Conservation (phyloP, 2,113 vertebrate genomes). For the Heptranchias perlo region DNA sequence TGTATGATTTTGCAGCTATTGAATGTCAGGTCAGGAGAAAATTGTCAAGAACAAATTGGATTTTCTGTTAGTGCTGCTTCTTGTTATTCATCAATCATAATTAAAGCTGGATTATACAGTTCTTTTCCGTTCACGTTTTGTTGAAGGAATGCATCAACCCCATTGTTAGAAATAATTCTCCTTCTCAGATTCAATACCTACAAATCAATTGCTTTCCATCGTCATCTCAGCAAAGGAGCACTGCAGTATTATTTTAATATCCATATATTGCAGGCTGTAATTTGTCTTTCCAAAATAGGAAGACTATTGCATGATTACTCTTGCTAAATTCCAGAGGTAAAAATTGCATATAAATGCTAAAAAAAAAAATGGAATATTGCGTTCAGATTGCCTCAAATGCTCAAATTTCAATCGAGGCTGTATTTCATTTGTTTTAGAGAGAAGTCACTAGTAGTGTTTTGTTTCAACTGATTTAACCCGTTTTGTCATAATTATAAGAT, state of each 20-base stretch:
- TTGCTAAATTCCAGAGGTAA: neutral
- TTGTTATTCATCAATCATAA: slow-evolving; percentile 24
- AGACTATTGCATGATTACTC: neutral
- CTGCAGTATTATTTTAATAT: neutral
- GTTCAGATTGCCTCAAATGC: neutral
- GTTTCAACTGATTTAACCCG: neutral
- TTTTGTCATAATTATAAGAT: neutral
- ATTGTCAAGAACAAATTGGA: slow-evolving; percentile 10
- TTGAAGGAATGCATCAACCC: neutral
- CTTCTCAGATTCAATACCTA: neutral
- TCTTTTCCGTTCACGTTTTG: neutral
- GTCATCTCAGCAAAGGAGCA: neutral
- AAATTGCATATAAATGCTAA: neutral
- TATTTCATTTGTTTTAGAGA: neutral
- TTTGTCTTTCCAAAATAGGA: neutral
- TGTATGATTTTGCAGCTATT: slow-evolving; percentile 14
- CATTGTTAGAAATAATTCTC: neutral
- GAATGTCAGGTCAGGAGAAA: slow-evolving; percentile 25
- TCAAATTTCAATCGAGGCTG: neutral
- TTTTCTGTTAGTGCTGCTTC: neutral
- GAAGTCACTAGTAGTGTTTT: neutral
- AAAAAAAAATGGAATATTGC: neutral
- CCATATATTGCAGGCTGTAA: neutral
- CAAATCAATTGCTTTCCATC: neutral
- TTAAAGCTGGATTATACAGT: neutral